Percentiles rank a stretch among this genome's conserved stretches.
Evolutionary conservation across 2,113 vertebrate genomes (phyloP).

Genomic region (Grus americana): DNA sequence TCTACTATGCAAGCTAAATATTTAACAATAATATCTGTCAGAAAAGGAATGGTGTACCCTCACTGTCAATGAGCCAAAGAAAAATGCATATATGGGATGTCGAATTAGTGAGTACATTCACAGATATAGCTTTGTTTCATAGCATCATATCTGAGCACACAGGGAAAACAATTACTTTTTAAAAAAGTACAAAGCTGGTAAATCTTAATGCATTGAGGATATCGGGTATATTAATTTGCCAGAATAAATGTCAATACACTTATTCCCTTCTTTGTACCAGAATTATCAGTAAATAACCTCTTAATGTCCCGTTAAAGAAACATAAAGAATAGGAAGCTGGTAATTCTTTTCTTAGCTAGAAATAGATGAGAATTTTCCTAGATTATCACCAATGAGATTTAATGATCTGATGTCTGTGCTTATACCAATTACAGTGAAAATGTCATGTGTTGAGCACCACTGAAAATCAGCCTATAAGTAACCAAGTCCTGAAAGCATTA

Average conservation of each 20-base stretch:
- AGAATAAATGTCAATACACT: neutral
- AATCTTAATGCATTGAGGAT: neutral
- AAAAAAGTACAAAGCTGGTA: neutral
- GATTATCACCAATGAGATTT: neutral
- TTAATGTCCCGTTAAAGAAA: neutral
- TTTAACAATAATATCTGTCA: neutral
- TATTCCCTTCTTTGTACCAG: neutral
- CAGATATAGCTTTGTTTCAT: neutral
- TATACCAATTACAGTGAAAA: neutral
- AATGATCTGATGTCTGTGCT: neutral
- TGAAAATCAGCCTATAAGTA: neutral
- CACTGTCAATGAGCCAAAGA: neutral
- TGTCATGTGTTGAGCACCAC: neutral
- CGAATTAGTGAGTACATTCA: neutral
- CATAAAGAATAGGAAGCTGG: neutral
- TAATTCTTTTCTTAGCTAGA: neutral
- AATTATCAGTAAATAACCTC: neutral
- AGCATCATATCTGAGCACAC: neutral
- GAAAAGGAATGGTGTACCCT: neutral
- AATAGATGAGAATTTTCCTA: neutral
- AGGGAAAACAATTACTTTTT: neutral
- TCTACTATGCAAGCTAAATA: neutral
- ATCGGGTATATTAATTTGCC: fast-evolving
- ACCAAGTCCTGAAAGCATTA: neutral
- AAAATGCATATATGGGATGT: neutral